A percentile compares a stretch with the other conserved stretches of the same genome.
phyloP scores from a whole-genome alignment of 2,113 vertebrate genomes.

The Pedetes capensis region DNA sequence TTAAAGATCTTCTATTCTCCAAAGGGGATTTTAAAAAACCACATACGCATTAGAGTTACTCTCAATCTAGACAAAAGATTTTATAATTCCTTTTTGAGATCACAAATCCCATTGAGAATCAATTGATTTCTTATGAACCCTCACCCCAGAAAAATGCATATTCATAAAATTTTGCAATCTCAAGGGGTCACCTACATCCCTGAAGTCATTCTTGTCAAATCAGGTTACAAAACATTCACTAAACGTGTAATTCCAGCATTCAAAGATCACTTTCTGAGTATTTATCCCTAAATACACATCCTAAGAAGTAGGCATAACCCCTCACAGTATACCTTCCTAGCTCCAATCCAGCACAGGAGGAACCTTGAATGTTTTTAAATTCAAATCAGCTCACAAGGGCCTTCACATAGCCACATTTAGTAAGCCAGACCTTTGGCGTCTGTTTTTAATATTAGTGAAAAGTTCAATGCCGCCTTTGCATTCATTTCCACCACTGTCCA shows the following conservation, averaged over 20 bases:
- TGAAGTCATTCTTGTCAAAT: not conserved
- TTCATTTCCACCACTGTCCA: not conserved
- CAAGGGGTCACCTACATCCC: not conserved
- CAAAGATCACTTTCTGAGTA: not conserved
- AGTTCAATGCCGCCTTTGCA: not conserved
- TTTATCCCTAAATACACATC: not conserved
- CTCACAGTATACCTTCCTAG: not conserved
- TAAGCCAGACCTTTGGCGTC: not conserved
- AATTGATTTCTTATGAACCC: not conserved
- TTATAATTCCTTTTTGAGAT: not conserved
- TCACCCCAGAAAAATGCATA: not conserved
- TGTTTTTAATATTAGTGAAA: not conserved
- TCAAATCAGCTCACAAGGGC: not conserved
- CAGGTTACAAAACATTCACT: not conserved
- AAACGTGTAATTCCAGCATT: not conserved
- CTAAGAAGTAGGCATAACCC: not conserved
- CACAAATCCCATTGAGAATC: constrained; percentile 9
- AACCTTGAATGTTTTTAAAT: not conserved
- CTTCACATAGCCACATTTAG: not conserved
- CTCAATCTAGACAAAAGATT: not conserved
- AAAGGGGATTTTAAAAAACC: not conserved
- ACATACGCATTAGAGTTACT: not conserved
- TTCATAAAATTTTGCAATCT: constrained; percentile 2
- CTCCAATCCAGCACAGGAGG: not conserved
- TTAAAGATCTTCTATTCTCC: not conserved